Base-by-base conservation (phyloP, 2,888 invertebrate genomes). In the Dyspetes luteomarginatus region DNA sequence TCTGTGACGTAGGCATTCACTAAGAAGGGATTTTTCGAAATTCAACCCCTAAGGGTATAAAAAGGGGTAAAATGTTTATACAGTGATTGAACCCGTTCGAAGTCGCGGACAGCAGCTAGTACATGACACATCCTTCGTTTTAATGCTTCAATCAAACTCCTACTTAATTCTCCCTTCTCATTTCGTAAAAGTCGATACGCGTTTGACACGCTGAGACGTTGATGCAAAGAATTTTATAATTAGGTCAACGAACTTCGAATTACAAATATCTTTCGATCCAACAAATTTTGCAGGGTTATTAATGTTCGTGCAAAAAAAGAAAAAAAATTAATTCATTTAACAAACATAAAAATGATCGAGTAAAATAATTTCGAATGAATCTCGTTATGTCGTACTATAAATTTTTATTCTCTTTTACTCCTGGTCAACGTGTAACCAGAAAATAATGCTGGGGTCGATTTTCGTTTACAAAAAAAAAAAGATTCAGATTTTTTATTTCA, bases 201-300 rank as follows among this genome's bases (percentile, higher is more conserved):
- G 58, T 58, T 12, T 45, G 45, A 67, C 24, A 75, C 30, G 24
- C 41, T 12, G 41, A n/a, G 67, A 22, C n/a, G 19, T 22, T 58
- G n/a, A 19, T 26, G n/a, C 56, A 24, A 50, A 36, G 22, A 60
- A 30, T 55, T 15, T 15, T 73, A 81, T 81, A 81, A 76, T 81
- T 72, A 67, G 80, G 80, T 76, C 76, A 72, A 76, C 72, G 62
- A 81, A 75, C 69, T 80, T 45, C 19, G 72, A 81, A 81, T 81
- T 43, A 56, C 60, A 76, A 68, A 58, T 56, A 43, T 71, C 50
- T 52, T 75, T 80, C 75, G 79, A 80, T 71, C 60, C 52, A 22
- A 17, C 36, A 22, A 12, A 55, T n/a, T n/a, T n/a, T n/a, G n/a
- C 26, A 60, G 60, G 22, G n/a, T 56, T 52, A 56, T 77, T 77